Conservation (phyloP, 1,140 invertebrate species). For the Drosophila rhopaloa region DNA sequence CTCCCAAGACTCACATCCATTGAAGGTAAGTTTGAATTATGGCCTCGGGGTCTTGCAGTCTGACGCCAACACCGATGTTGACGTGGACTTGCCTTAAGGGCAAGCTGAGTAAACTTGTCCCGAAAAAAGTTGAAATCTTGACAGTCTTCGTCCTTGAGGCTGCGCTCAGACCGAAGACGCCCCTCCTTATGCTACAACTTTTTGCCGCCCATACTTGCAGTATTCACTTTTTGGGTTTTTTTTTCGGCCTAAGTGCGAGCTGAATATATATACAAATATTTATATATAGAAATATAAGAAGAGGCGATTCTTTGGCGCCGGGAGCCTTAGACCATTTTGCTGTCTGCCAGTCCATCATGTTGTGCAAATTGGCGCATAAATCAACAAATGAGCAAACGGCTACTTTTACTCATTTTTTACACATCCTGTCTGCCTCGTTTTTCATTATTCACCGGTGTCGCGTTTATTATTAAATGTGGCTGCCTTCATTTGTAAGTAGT, state of each 20-base stretch:
- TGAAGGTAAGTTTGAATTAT: constrained; percentile 55
- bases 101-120: constrained; percentile 48
- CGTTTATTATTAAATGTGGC: constrained; percentile 54
- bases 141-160: constrained; percentile 55
- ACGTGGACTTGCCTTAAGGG: constrained; percentile 34
- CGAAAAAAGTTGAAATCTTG: constrained; percentile 37
- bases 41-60: constrained; percentile 45
- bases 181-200: constrained; percentile 60
- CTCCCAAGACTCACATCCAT: not conserved
- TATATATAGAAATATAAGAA: not conserved
- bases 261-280: constrained; percentile 4
- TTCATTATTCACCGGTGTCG: constrained; percentile 41
- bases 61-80: constrained; percentile 28
- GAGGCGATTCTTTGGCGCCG: constrained; percentile 25
- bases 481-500: constrained; percentile 29
- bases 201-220: constrained; percentile 42
- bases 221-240: constrained; percentile 19
- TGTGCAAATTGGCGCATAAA: constrained; percentile 74
- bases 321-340: constrained; percentile 10
- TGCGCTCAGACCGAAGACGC: constrained; percentile 49
- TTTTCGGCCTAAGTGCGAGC: constrained; percentile 37
- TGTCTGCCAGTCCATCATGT: constrained; percentile 60
- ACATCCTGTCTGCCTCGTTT: constrained; percentile 42
- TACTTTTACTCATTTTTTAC: constrained; percentile 57
- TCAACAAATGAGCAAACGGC: constrained; percentile 65